Percentiles rank a stretch among this genome's conserved stretches.
These are phyloP conservation scores for Solenodon paradoxus DNA, from an alignment of 2,113 vertebrate genomes.

Conservation along the genomic window DNA sequence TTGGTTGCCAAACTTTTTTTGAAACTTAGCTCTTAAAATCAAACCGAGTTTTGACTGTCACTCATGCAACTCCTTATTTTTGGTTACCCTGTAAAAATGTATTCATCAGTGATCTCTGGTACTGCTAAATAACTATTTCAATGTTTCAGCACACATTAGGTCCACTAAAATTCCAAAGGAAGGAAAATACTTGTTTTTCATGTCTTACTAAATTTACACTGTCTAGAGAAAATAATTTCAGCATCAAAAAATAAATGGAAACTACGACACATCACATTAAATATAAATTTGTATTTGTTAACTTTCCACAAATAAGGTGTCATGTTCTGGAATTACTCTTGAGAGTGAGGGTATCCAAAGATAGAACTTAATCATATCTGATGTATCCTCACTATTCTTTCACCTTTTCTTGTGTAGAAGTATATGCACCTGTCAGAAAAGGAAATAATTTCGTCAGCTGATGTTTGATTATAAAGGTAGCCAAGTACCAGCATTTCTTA, in stretches of 20 bases:
- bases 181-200: conserved; percentile 18
- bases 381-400: background rate
- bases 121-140: conserved; percentile 49
- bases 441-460: background rate
- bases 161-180: conserved; percentile 19
- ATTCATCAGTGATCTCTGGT: conserved; percentile 34
- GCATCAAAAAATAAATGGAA: conserved; percentile 36
- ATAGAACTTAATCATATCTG: background rate
- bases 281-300: conserved; percentile 37
- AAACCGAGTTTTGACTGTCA: background rate
- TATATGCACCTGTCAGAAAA: conserved; percentile 24
- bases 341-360: background rate
- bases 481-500: background rate
- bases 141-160: background rate
- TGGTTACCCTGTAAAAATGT: background rate
- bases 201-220: background rate
- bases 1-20: background rate
- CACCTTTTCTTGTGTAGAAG: background rate
- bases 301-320: conserved; percentile 3
- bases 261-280: background rate
- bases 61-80: background rate
- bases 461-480: background rate
- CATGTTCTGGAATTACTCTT: background rate
- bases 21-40: background rate
- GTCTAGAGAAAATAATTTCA: conserved; percentile 35